phyloP scores from a whole-genome alignment of 2,797 vertebrate genomes.

The Karalla daura region DNA sequence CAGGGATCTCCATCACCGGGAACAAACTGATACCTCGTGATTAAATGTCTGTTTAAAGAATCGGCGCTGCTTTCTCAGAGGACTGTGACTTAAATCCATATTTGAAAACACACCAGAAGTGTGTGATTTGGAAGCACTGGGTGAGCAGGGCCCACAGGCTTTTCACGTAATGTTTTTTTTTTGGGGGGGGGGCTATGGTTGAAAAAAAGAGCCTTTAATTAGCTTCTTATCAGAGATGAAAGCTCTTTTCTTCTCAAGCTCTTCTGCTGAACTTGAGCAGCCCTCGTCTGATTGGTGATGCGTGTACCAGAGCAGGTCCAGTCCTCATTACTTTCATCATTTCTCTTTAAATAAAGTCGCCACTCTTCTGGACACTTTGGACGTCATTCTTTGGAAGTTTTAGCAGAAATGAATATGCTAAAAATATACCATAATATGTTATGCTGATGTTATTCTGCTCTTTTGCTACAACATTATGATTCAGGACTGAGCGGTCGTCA shows the following conservation, averaged over 20 bases:
- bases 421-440: not conserved
- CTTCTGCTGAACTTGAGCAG: not conserved
- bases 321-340: not conserved
- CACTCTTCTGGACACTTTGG: too few relatives aligned
- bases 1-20: slow-evolving; percentile 30
- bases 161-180: not conserved
- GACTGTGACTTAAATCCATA: slow-evolving; percentile 6
- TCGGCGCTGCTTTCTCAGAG: not conserved
- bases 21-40: slow-evolving; percentile 31
- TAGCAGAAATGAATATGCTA: too few relatives aligned
- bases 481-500: not conserved
- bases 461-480: too few relatives aligned
- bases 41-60: slow-evolving; percentile 24
- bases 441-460: too few relatives aligned
- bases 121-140: slow-evolving; percentile 10
- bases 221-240: slow-evolving; percentile 23
- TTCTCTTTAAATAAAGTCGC: too few relatives aligned
- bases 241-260: slow-evolving; percentile 2
- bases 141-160: slow-evolving; percentile 11
- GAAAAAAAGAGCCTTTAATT: slow-evolving; percentile 32
- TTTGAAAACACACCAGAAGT: slow-evolving; percentile 25
- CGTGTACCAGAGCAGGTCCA: too few relatives aligned
- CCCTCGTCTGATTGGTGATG: not conserved
- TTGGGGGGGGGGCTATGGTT: too few relatives aligned
- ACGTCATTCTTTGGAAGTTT: too few relatives aligned